Evolutionary conservation across 2,888 invertebrate species (phyloP).

Genomic region (Nomada hirtipes): DNA sequence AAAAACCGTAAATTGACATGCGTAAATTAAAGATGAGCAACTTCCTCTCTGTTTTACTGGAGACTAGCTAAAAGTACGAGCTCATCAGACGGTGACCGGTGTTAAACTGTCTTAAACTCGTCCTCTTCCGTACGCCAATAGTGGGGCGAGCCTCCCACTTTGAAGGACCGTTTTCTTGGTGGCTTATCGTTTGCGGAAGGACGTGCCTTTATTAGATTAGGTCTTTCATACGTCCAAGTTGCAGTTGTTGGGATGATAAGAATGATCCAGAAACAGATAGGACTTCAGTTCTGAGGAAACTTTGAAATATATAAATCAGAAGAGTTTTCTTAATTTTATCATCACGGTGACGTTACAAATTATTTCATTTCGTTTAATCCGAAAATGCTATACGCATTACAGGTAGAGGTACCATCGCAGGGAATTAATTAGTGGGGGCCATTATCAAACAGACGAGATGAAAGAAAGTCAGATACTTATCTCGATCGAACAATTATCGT

Average conservation of each 20-base stretch:
- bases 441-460: no score
- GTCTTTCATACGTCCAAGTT: neutral
- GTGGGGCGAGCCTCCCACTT: slow-evolving; percentile 58
- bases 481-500: no score
- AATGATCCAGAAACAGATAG: neutral
- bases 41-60: neutral
- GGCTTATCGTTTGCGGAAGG: neutral
- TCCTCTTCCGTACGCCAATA: slow-evolving; percentile 36
- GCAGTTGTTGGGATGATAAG: neutral
- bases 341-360: no score
- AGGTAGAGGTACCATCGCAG: no score
- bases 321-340: no score
- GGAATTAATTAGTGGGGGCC: no score
- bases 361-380: no score
- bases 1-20: neutral
- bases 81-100: slow-evolving; percentile 35
- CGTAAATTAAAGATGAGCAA: neutral
- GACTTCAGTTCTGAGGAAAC: no score
- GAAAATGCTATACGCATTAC: no score
- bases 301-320: no score
- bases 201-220: neutral
- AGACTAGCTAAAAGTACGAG: neutral
- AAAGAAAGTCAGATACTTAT: no score
- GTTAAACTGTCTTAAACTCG: slow-evolving; percentile 53
- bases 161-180: neutral